Percentiles rank a stretch among this genome's conserved stretches.
phyloP scores from a whole-genome alignment of 2,888 invertebrate genomes.

The Troides oblongomaculatus region DNA sequence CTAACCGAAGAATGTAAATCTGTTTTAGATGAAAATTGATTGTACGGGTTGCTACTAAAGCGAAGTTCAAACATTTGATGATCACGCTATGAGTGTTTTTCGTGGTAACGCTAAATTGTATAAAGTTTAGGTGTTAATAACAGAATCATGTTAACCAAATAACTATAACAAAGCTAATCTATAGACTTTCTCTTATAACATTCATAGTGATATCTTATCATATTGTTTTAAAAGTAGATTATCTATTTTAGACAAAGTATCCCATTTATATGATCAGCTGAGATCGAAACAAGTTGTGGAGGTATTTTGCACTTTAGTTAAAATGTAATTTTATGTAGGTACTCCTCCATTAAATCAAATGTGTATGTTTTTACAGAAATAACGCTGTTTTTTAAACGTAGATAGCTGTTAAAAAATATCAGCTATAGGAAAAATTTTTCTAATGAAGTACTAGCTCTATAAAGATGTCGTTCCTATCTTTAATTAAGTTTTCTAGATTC shows the following conservation, averaged over 20 bases:
- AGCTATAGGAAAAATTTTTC: not conserved
- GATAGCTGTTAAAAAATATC: no score
- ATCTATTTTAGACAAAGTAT: no score
- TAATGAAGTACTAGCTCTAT: not conserved
- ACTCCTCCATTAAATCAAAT: not conserved
- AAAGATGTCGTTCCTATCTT: not conserved
- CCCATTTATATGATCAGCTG: no score
- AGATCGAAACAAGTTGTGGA: not conserved
- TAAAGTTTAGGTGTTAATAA: constrained; percentile 14
- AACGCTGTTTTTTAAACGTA: no score
- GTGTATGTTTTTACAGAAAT: no score
- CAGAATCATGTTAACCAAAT: constrained; percentile 2
- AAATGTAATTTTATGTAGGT: not conserved
- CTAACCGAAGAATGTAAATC: not conserved
- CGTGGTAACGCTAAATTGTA: constrained; percentile 8
- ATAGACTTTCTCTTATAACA: not conserved
- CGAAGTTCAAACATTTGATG: constrained; percentile 5
- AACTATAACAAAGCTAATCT: constrained; percentile 1
- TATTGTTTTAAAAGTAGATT: no score
- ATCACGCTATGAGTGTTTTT: constrained; percentile 8
- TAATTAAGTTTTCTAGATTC: not conserved
- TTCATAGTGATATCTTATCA: not conserved
- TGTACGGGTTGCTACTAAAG: constrained; percentile 1
- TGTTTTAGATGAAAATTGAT: not conserved
- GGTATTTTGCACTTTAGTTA: not conserved